These are phyloP conservation scores for Heliangelus exortis DNA, from an alignment of 2,797 vertebrate species.

Conservation along the genomic window DNA sequence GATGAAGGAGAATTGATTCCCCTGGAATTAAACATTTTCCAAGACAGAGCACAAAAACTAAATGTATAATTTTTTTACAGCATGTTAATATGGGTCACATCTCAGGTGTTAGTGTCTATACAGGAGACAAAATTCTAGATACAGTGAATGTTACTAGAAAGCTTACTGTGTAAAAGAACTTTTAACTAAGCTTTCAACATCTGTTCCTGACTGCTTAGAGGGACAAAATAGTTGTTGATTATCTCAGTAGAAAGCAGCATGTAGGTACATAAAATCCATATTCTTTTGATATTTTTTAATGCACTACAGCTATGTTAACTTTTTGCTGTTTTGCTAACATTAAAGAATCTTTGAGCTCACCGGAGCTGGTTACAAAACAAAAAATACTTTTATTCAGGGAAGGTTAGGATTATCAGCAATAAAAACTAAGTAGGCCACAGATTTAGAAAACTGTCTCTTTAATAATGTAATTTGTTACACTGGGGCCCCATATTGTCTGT, in stretches of 20 bases:
- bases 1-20: neutral
- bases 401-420: neutral
- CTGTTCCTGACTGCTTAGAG: neutral
- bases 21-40: neutral
- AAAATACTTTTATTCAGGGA: neutral
- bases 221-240: neutral
- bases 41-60: neutral
- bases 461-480: slow-evolving; percentile 79
- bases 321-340: neutral
- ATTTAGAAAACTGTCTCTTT: slow-evolving; percentile 67
- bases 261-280: neutral
- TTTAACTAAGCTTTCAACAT: neutral
- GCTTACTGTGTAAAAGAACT: neutral
- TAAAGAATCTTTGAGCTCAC: neutral
- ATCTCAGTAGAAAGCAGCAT: neutral
- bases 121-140: neutral
- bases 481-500: slow-evolving; percentile 74
- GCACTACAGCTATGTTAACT: neutral
- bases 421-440: slow-evolving; percentile 53
- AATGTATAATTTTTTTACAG: neutral
- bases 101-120: neutral
- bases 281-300: neutral
- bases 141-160: neutral
- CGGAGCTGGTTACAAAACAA: neutral
- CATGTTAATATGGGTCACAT: neutral